Evolutionary conservation across 2,797 vertebrate genomes (phyloP).

Genomic region (Hypotaenidia philippensis): DNA sequence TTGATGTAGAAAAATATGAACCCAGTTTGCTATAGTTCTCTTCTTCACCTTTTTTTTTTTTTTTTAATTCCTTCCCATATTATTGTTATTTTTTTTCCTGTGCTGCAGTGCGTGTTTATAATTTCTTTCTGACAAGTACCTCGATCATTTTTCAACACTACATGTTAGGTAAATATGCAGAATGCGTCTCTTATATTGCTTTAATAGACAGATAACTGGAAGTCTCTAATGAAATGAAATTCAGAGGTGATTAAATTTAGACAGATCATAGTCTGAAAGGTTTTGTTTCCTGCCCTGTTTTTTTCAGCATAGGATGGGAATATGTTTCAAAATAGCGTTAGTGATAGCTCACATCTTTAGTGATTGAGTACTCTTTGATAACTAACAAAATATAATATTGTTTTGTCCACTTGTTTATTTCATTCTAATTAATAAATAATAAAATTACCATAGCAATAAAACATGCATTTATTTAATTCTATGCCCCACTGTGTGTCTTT

Average conservation of each 20-base stretch:
- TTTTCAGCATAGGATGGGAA: background rate
- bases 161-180: background rate
- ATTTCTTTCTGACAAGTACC: background rate
- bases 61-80: background rate
- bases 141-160: background rate
- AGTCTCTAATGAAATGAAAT: background rate
- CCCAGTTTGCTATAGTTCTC: background rate
- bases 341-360: background rate
- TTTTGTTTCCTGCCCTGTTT: background rate
- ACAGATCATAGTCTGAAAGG: background rate
- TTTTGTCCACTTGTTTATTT: background rate
- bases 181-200: background rate
- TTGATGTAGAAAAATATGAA: background rate
- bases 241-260: background rate
- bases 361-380: background rate
- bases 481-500: background rate
- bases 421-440: too few relatives aligned
- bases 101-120: background rate
- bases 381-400: background rate
- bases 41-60: background rate
- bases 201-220: background rate
- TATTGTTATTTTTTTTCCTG: background rate
- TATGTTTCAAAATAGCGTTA: background rate
- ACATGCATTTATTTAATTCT: background rate
- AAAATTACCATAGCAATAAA: too few relatives aligned